Evolutionary conservation across 2,797 vertebrate species (phyloP).

Genomic region (Limosa lapponica): DNA sequence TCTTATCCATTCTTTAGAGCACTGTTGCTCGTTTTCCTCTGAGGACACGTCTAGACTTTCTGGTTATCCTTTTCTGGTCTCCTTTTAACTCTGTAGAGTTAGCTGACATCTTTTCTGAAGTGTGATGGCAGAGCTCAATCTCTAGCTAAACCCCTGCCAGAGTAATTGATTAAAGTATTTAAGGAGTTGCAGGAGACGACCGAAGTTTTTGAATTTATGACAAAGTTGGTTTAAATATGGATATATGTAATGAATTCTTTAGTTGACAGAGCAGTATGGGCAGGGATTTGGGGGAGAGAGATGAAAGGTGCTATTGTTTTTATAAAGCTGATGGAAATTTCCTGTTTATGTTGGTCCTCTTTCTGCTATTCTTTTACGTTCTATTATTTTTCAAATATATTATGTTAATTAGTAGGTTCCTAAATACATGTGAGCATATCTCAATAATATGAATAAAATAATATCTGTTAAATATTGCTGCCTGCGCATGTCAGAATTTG

Average conservation of each 20-base stretch:
- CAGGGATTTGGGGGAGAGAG: not conserved
- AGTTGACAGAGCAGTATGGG: not conserved
- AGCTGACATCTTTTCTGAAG: not conserved
- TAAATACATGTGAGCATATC: not conserved
- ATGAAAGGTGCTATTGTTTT: not conserved
- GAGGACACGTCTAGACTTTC: not conserved
- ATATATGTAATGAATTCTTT: not conserved
- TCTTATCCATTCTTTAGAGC: not conserved
- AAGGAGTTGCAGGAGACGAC: not conserved
- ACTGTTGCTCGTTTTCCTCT: not conserved
- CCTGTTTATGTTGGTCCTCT: not conserved
- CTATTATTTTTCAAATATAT: not conserved
- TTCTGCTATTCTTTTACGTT: not conserved
- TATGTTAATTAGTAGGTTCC: not conserved
- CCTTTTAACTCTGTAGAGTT: not conserved
- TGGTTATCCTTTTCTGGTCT: not conserved
- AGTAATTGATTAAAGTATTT: not conserved
- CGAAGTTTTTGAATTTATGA: not conserved
- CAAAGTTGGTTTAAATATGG: not conserved
- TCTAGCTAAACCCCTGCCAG: not conserved
- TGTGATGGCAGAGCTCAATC: not conserved
- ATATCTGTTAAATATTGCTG: not conserved
- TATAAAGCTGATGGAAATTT: not conserved
- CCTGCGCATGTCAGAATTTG: not conserved
- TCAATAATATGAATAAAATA: not conserved